Evolutionary conservation across 2,113 vertebrate genomes (phyloP), one percentile per base, ranked within the genome.

Genomic region (Corvus cornix): DNA sequence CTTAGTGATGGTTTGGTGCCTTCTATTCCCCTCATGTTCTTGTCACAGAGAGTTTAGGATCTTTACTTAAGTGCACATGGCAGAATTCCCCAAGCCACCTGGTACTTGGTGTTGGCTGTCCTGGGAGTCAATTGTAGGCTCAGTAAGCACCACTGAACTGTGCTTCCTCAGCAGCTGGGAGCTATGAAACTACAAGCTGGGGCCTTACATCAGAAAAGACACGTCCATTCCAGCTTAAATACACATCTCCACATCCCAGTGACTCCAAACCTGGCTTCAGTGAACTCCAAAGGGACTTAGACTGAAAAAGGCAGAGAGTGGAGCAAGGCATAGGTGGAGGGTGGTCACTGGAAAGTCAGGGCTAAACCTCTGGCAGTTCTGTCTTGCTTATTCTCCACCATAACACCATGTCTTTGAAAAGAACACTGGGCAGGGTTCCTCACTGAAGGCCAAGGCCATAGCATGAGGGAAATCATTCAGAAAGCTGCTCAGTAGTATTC

Each of bases 111-210:
- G 82, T 58, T 90, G 84, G 43, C 85, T 26, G 39, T 60, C 23
- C 76, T 77, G 83, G 79, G 87, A 92, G 41, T 66, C 77, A 37
- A 5, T 58, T 0, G 0, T 59, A 68, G 43, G 75, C 52, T 94
- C 83, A 28, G 56, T 23, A 13, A 92, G 87, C 88, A 86, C 52
- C 64, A 43, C 80, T 93, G 88, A 80, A 44, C 82, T 91, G 84
- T 86, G 63, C 73, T 70, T 80, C 85, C 93, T 85, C 33, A 81
- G 80, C 83, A 95, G 75, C 92, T 90, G 82, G 37, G 56, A 86
- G 75, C 70, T 82, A 27, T 39, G 82, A 69, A 93, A 85, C 44
- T 59, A 18, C 51, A 31, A 63, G 18, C 2, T 76, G 33, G 77
- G 60, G 69, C 53, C 84, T 82, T 76, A 19, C 72, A 43, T 56